Evolutionary conservation across 2,113 vertebrate genomes (phyloP).

Genomic region (Sitta europaea): DNA sequence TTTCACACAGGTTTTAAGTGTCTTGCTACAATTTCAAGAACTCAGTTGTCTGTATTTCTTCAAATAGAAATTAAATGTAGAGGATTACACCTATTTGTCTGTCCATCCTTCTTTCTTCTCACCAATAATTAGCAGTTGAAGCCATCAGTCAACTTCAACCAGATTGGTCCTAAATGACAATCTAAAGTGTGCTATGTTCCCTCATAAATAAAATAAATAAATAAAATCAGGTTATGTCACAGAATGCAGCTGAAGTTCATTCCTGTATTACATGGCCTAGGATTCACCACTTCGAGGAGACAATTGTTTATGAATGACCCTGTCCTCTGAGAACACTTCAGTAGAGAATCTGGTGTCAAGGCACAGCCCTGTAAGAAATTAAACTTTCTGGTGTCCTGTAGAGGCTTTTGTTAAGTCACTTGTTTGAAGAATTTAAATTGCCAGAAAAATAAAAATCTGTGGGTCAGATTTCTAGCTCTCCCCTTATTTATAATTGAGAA

Average conservation of each 20-base stretch:
- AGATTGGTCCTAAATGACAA: not conserved
- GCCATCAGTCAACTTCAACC: not conserved
- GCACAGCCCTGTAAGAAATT: not conserved
- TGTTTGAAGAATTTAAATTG: not conserved
- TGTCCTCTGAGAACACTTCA: not conserved
- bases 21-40: not conserved
- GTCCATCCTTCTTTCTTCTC: not conserved
- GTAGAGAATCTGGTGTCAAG: not conserved
- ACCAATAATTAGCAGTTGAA: not conserved
- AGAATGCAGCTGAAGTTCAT: not conserved
- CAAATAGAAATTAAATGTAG: not conserved
- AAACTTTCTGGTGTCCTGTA: not conserved
- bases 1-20: not conserved
- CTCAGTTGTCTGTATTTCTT: not conserved
- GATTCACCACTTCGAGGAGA: not conserved
- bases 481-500: not conserved
- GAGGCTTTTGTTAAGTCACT: not conserved
- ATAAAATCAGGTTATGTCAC: not conserved
- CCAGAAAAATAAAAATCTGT: not conserved
- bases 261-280: not conserved
- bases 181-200: not conserved
- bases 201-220: too few species aligned
- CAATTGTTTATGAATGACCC: not conserved
- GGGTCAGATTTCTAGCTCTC: not conserved
- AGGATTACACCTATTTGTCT: not conserved